Percentiles rank a stretch among this genome's conserved stretches.
Conservation (phyloP, 2,888 invertebrate species). For the Pogonocherus hispidulus region DNA sequence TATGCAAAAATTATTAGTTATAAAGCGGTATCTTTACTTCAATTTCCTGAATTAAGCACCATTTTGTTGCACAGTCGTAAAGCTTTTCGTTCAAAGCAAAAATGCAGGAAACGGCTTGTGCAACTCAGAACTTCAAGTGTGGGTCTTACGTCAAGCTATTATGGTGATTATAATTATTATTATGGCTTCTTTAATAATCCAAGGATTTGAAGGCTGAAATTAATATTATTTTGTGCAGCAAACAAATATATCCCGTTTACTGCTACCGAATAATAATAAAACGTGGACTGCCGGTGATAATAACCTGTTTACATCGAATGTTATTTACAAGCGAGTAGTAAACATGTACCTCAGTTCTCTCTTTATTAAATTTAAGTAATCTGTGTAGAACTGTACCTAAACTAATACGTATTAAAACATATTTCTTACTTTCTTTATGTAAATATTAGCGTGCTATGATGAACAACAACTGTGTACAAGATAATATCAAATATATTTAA, state of each 20-base stretch:
- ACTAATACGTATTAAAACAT: too few relatives aligned
- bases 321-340: not conserved
- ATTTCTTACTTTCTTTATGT: too few relatives aligned
- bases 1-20: too few relatives aligned
- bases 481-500: too few relatives aligned
- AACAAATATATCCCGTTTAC: conserved; percentile 15
- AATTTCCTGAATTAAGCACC: not conserved
- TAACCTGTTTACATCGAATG: conserved; percentile 13
- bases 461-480: too few relatives aligned
- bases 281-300: not conserved
- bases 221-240: conserved; percentile 17
- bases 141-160: conserved; percentile 21
- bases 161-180: conserved; percentile 33
- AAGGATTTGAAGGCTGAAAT: conserved; percentile 26
- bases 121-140: conserved; percentile 19
- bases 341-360: not conserved
- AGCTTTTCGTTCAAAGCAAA: conserved; percentile 20
- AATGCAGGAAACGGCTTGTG: conserved; percentile 21
- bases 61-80: conserved; percentile 19
- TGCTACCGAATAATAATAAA: conserved; percentile 4
- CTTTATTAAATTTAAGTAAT: conserved; percentile 1
- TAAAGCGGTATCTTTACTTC: not conserved
- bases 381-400: too few relatives aligned
- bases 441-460: too few relatives aligned
- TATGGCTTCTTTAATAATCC: conserved; percentile 37